Evolutionary conservation across 1,140 invertebrate species (phyloP).

Genomic region (Drosophila pseudoobscura): DNA sequence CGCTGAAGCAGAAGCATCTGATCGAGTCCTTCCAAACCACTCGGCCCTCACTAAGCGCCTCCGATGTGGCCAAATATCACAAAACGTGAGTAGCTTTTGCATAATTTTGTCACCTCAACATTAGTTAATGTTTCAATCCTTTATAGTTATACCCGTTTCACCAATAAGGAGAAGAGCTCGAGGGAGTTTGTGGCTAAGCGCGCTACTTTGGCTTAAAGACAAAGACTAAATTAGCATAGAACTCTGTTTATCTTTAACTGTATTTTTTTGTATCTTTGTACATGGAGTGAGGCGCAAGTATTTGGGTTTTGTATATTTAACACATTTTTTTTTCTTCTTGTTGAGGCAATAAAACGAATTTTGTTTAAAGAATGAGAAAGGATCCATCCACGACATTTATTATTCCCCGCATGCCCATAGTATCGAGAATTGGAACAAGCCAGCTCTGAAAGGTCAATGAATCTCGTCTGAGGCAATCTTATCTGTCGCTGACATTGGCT

Average conservation of each 20-base stretch:
- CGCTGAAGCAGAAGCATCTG: slow-evolving; percentile 74
- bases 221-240: slow-evolving; percentile 55
- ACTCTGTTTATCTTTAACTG: slow-evolving; percentile 27
- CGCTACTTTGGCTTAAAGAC: slow-evolving; percentile 71
- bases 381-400: neutral
- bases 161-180: slow-evolving; percentile 78
- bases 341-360: slow-evolving; percentile 60
- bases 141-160: slow-evolving; percentile 72
- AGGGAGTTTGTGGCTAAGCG: slow-evolving; percentile 77
- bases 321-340: slow-evolving; percentile 25
- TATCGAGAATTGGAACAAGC: neutral
- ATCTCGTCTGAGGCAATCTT: slow-evolving; percentile 2
- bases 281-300: slow-evolving; percentile 8
- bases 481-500: slow-evolving; percentile 11
- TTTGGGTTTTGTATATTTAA: slow-evolving; percentile 40
- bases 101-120: neutral
- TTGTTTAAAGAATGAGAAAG: slow-evolving; percentile 23
- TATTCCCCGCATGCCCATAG: too few species aligned
- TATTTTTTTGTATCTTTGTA: slow-evolving; percentile 20
- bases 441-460: neutral
- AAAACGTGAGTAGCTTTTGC: slow-evolving; percentile 62
- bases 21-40: slow-evolving; percentile 72
- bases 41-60: slow-evolving; percentile 65
- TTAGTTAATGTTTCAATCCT: neutral
- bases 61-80: slow-evolving; percentile 75